Evolutionary conservation across 2,113 vertebrate genomes (phyloP).

Genomic region (Rhinoptilus africanus): DNA sequence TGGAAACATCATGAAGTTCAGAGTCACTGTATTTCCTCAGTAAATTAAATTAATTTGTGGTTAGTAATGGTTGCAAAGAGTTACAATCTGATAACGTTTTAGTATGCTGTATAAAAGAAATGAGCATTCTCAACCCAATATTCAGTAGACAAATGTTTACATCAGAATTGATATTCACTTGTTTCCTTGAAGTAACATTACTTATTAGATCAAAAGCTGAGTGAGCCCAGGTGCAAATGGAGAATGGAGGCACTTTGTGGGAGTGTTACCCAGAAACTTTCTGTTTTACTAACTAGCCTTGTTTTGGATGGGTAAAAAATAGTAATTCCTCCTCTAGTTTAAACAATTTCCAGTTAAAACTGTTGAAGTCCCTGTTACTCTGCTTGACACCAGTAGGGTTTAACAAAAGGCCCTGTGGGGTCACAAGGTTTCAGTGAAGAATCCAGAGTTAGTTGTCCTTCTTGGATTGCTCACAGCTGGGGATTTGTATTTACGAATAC

Average conservation of each 20-base stretch:
- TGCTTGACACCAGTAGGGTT: background rate
- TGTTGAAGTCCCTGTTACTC: background rate
- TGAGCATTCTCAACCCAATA: background rate
- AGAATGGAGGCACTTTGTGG: background rate
- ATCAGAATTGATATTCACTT: background rate
- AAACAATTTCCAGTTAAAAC: background rate
- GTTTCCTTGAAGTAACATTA: background rate
- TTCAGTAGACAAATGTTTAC: background rate
- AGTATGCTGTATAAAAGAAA: background rate
- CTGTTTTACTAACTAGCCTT: fast-evolving
- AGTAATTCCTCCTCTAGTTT: background rate
- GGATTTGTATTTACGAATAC: background rate
- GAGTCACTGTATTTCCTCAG: background rate
- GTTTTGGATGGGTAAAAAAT: background rate
- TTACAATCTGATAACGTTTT: background rate
- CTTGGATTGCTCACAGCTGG: background rate
- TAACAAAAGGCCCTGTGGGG: background rate
- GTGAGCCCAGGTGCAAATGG: background rate
- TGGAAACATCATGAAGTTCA: background rate
- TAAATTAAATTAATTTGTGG: background rate
- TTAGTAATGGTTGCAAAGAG: background rate
- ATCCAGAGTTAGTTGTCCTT: background rate
- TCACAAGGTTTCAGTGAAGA: background rate
- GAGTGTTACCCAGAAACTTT: background rate
- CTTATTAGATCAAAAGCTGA: background rate